Evolutionary conservation across 2,888 invertebrate genomes (phyloP), one percentile per base, ranked within the genome.

Genomic region (Heliconius sara): DNA sequence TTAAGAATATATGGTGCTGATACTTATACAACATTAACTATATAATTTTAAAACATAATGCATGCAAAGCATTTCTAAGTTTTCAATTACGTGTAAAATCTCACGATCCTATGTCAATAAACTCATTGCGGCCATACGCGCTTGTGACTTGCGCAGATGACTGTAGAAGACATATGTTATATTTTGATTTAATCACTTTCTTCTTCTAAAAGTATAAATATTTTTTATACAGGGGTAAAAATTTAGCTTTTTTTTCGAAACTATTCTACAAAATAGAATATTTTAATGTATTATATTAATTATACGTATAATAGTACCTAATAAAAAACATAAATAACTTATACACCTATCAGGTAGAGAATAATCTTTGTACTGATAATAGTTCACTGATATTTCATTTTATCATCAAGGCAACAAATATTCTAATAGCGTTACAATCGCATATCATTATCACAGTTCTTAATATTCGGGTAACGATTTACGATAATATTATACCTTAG

Each of bases 391-490:
- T 73, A 34, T 60, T n/a, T 76, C 76, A 68, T 82, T n/a, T 76
- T 78, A 68, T 82, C 60, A 78, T 78, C 71, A 80, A 81, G 76
- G 78, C 60, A 79, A 80, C 63, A 52, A 76, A 81, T 80, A 72
- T 78, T 79, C 72, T 72, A 81, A 82, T 79, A 68, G 79, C 76
- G 76, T 74, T 79, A 77, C 79, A 77, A 79, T 78, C 76, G 77
- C 80, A 83, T 84, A 84, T 84, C 83, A 74, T 78, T 81, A 84
- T 82, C 81, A 83, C 34, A 76, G 78, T 76, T 79, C 80, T 82
- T 84, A 84, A 83, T 84, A 82, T 83, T 83, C 78, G 81, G 80
- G 81, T 82, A 83, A 81, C 77, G 76, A 83, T 82, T 70, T 47
- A 25, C 1, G 70, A 70, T 70, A 65, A 60, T 60, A 68, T 68